Evolutionary conservation across 2,888 invertebrate species (phyloP).

Genomic region (Leptopterna dolabrata): DNA sequence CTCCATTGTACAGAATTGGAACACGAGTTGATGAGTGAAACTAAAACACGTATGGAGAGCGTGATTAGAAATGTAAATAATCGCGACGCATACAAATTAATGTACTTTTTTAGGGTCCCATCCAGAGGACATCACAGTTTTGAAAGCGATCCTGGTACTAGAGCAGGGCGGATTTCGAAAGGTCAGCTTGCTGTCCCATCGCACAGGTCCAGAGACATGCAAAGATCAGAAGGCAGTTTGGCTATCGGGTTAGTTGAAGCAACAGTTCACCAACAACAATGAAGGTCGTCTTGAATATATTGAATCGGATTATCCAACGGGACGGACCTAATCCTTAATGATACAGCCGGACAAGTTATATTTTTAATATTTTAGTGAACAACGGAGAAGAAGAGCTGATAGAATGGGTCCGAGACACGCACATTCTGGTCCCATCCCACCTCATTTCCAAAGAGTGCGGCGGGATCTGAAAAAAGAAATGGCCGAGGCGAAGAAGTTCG

Average conservation of each 20-base stretch:
- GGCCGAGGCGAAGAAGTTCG: conserved; percentile 42
- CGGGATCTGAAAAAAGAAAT: conserved; percentile 44
- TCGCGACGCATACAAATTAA: background rate
- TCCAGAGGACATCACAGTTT: conserved; percentile 47
- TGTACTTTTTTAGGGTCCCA: conserved; percentile 30
- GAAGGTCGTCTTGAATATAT: no score
- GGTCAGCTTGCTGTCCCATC: conserved; percentile 15
- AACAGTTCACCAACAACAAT: background rate
- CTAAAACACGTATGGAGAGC: no score
- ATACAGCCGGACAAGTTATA: background rate
- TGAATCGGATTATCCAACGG: conserved; percentile 1
- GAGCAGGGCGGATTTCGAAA: conserved; percentile 18
- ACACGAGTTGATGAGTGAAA: no score
- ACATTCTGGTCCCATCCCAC: conserved; percentile 40
- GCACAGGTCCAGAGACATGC: conserved; percentile 13
- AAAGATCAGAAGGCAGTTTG: conserved; percentile 46
- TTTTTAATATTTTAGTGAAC: conserved; percentile 19
- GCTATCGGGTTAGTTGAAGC: conserved; percentile 32
- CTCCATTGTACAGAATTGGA: no score
- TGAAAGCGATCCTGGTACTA: conserved; percentile 46
- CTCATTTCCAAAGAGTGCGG: conserved; percentile 28
- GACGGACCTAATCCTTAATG: background rate
- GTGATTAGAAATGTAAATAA: no score
- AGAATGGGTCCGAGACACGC: conserved; percentile 26
- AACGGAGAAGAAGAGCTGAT: conserved; percentile 27